Evolutionary conservation across 2,113 vertebrate species (phyloP), one percentile per base, ranked within the genome.

Genomic region (Microtus ochrogaster): DNA sequence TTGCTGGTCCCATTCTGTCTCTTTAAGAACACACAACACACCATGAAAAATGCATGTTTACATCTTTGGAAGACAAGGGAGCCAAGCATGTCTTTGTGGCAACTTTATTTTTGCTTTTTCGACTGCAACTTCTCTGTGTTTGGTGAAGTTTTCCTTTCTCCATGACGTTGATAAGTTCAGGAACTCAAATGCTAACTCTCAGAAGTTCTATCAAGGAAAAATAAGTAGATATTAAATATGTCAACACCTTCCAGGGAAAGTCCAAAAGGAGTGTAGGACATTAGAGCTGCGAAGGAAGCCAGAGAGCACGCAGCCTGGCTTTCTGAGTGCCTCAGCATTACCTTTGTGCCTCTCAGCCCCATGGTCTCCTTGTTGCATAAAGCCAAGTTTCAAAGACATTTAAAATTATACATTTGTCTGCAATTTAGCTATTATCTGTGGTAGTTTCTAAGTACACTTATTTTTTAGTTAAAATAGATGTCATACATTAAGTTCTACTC

Each of bases 391-490:
- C 63, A 92, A 84, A 84, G 44, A 94, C 61, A 55, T 55, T 89
- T 89, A 36, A 95, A 85, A 84, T 47, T 94, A 36, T 33, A 63
- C 1, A 26, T 83, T 93, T 93, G 52, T 84, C 30, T 77, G 41
- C 39, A 22, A 74, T 61, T 24, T 93, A 74, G 33, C 2, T 1
- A 88, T 61, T 72, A 63, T 55, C 33, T 93, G 39, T 70, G 52
- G 28, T 77, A n/a, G 90, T 90, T 77, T 92, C 39, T 52, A 89
- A 55, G 65, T 44, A n/a, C 72, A 78, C 73, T 89, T 65, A 41
- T 70, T 78, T 90, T 79, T 85, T 47, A 91, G 9, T n/a, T 70
- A 70, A 93, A 92, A 84, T 41, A 26, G 17, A 36, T 39, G 87
- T 72, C 24, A 61, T 79, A 19, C 7, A 63, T 55, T 49, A 16